Evolutionary conservation across 2,113 vertebrate species (phyloP), one percentile per base, ranked within the genome.

Genomic region (Aspidoscelis tigris): DNA sequence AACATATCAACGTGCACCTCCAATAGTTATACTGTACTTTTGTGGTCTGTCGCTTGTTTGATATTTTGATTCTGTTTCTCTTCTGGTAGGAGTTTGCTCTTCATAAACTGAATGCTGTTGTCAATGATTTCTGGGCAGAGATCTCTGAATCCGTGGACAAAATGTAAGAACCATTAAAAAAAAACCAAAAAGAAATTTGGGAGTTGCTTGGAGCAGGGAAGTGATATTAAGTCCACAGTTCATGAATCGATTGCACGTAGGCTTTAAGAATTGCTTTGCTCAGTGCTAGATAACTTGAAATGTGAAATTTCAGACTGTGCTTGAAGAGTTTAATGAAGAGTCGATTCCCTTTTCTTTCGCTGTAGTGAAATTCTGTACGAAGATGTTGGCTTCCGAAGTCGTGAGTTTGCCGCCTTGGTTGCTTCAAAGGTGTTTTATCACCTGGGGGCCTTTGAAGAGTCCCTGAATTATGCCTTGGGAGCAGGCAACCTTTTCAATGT

Each of bases 121-220:
- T 99, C 90, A 99, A 99, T 95, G 99, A 99, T 93, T 99, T 99
- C 94, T 99, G 98, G 98, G 98, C 98, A 92, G 99, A 99, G 93
- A 99, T 99, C 94, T 99, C 99, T 1, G 99, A 99, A 93, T 99
- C 98, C 26, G 99, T 99, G 87, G 99, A 98, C 94, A 99, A 99
- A 96, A 99, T 99, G 99, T 99, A 98, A 98, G 98, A 94, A 84
- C 10, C n/a, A 70, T 20, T 22, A 80, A 81, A 58, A 58, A 58
- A 58, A 16, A 58, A 58, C 10, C 53, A 55, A 55, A 55, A 55
- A 61, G 12, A 10, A 86, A 39, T 79, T 87, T 89, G 73, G 65
- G 80, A 68, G n/a, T 12, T 33, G 26, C 79, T 82, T 83, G 75
- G 24, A 70, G 2, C 2, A 9, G 2, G 24, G 53, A 68, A 18